Base-by-base conservation (phyloP, 2,888 invertebrate species). In the Dryomyza anilis region DNA sequence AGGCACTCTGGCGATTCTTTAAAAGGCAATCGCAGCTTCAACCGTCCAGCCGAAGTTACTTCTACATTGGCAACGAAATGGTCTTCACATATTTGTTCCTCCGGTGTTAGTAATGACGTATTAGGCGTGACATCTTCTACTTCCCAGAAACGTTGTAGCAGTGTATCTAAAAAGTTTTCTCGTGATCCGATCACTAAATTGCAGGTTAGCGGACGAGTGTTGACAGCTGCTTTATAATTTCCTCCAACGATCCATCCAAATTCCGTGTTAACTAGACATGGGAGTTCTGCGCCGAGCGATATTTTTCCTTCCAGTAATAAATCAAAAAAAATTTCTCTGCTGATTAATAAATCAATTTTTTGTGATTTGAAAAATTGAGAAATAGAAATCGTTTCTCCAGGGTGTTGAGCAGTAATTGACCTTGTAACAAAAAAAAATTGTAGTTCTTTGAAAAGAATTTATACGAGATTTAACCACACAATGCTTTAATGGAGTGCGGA, bases 11-110 rank as follows among this genome's bases (percentile, higher is more conserved):
- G n/a, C n/a, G n/a, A n/a, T n/a, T n/a, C n/a, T n/a, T n/a, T n/a
- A n/a, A n/a, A n/a, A n/a, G n/a, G 36, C 2, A 36, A 36, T 36
- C 36, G 36, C 36, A 36, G 14, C 3, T 64, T 46, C 8, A 58
- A 46, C 25, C 64, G 48, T 33, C 60, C 60, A 43, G n/a, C n/a
- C 29, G 21, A 8, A 29, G 58, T 50, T 10, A 64, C 50, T 8
- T 52, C 27, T 2, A 61, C 58, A 10, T 64, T 62, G 27, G 57
- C 4, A 1, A 53, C 4, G 27, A 39, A 64, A 53, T 64, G 61
- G 1, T 10, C 4, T 30, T 58, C 64, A 2, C 48, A 61, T n/a
- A n/a, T n/a, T n/a, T n/a, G n/a, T n/a, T n/a, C n/a, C n/a, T n/a
- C n/a, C n/a, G n/a, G n/a, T n/a, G n/a, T n/a, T n/a, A n/a, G n/a